These are phyloP conservation scores for Odobenus rosmarus DNA, from an alignment of 2,113 vertebrate species.

Conservation along the genomic window DNA sequence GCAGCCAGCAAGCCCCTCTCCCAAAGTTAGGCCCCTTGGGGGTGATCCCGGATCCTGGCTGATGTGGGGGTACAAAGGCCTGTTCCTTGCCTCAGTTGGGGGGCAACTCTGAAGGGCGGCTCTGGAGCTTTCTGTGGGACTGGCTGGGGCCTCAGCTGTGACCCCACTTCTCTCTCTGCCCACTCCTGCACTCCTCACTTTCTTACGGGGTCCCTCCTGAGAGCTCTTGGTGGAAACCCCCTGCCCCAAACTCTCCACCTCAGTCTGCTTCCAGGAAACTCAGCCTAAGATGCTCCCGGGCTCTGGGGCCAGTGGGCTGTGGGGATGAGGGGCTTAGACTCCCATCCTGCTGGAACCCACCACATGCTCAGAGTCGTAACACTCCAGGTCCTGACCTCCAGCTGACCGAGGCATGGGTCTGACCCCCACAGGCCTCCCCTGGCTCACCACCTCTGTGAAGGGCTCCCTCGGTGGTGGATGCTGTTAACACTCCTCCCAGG, in stretches of 20 bases:
- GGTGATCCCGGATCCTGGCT: neutral
- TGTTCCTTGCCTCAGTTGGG: neutral
- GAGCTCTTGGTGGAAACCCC: neutral
- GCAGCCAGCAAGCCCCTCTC: neutral
- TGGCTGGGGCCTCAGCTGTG: neutral
- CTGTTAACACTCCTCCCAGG: neutral
- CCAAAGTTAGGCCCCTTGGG: neutral
- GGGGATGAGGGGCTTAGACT: neutral
- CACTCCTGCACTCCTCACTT: neutral
- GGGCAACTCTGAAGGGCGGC: neutral
- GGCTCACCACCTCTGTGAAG: neutral
- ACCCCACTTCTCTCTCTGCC: neutral
- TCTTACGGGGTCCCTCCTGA: neutral
- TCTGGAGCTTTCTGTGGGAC: neutral
- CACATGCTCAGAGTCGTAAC: neutral
- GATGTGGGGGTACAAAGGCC: neutral
- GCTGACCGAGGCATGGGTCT: neutral
- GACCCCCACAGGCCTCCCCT: neutral
- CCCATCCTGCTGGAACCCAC: neutral
- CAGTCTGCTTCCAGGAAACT: neutral
- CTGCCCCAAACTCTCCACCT: neutral
- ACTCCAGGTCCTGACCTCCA: neutral
- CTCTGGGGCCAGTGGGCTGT: neutral
- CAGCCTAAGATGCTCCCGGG: neutral
- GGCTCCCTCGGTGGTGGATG: neutral